These are phyloP conservation scores for Eupsilia transversa DNA, from an alignment of 2,888 invertebrate species.

Conservation along the genomic window DNA sequence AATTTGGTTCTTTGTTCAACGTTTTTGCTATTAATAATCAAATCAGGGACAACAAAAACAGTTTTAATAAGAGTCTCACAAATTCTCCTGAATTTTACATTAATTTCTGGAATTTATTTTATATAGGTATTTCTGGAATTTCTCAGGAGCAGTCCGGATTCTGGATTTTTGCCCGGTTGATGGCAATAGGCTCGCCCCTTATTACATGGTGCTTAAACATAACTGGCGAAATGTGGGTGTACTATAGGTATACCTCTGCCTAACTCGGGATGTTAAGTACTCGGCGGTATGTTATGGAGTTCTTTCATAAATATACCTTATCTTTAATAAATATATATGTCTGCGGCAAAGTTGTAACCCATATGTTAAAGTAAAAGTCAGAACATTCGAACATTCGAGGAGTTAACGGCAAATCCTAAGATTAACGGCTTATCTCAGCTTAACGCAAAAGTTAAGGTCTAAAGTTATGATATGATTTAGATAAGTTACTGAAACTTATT, in stretches of 20 bases:
- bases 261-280: too few species aligned
- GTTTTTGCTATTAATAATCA: background rate
- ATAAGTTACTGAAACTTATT: slow-evolving; percentile 15
- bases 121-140: background rate
- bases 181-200: background rate
- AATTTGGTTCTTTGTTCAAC: background rate
- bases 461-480: slow-evolving; percentile 19
- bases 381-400: background rate
- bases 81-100: background rate
- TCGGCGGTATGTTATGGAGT: background rate
- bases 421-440: slow-evolving; percentile 5
- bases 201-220: background rate
- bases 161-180: background rate
- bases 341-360: background rate
- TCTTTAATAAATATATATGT: background rate
- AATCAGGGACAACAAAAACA: background rate
- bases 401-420: slow-evolving; percentile 4
- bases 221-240: background rate
- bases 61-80: background rate
- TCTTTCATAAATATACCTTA: background rate
- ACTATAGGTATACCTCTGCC: too few species aligned
- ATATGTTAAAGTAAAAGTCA: background rate
- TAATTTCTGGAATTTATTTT: background rate
- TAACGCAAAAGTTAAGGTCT: slow-evolving; percentile 12
- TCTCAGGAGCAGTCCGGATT: background rate